These are phyloP conservation scores for Chauna torquata DNA, from an alignment of 2,113 vertebrate species.

Conservation along the genomic window DNA sequence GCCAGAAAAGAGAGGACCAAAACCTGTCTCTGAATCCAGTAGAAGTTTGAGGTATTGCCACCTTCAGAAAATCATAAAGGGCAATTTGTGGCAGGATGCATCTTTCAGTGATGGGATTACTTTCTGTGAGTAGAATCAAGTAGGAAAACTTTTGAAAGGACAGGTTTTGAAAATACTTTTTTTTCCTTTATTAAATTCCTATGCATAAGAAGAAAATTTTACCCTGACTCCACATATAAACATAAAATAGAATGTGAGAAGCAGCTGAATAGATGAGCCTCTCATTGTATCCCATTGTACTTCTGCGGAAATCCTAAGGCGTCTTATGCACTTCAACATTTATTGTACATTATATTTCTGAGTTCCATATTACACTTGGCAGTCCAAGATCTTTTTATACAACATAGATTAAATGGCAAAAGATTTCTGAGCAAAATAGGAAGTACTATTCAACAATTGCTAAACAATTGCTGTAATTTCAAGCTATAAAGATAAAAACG, in stretches of 20 bases:
- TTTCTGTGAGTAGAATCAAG: not conserved
- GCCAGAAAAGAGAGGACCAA: not conserved
- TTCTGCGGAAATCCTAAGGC: not conserved
- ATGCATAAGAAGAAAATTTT: not conserved
- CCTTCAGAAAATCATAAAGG: not conserved
- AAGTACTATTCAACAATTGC: not conserved
- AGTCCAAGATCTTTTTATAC: not conserved
- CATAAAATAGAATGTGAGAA: not conserved
- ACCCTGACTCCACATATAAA: not conserved
- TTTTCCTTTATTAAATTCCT: not conserved
- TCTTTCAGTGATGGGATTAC: not conserved
- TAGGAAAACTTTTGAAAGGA: not conserved
- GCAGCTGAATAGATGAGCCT: not conserved
- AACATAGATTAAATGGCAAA: not conserved
- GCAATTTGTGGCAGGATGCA: not conserved
- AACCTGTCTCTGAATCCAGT: not conserved
- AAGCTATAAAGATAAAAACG: not conserved
- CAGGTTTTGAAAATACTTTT: not conserved
- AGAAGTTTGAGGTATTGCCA: not conserved
- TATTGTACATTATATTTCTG: not conserved
- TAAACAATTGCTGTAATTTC: conserved; percentile 1
- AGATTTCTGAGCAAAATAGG: not conserved
- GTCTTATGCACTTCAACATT: not conserved
- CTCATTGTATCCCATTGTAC: not conserved
- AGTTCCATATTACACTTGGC: not conserved